These are phyloP conservation scores for Eonycteris spelaea DNA, from an alignment of 2,113 vertebrate genomes.

Conservation along the genomic window DNA sequence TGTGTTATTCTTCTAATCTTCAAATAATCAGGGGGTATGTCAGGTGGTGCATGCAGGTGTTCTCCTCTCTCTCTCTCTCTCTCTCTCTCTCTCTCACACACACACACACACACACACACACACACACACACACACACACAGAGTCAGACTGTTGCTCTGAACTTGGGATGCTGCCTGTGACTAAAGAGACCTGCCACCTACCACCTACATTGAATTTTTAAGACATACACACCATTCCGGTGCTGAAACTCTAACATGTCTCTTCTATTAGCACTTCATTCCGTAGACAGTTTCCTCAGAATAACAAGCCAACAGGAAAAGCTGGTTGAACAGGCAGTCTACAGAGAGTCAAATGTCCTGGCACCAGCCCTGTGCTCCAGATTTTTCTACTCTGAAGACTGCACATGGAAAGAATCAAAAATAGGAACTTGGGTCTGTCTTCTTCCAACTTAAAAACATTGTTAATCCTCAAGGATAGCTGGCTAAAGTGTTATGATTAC, in stretches of 20 bases:
- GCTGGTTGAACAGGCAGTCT: neutral
- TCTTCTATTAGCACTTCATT: neutral
- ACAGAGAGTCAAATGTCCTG: neutral
- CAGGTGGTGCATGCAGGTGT: neutral
- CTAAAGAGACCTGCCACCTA: neutral
- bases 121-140: neutral
- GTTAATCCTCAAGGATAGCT: neutral
- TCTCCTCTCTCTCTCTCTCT: too few relatives aligned
- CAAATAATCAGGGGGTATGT: neutral
- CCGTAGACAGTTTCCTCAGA: rapidly evolving
- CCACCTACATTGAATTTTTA: neutral
- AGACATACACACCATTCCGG: neutral
- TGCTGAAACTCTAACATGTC: neutral
- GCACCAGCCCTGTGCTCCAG: neutral
- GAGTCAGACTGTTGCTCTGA: neutral
- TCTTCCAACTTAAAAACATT: neutral
- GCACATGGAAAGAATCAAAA: neutral
- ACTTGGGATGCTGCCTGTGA: neutral
- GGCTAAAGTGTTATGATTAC: neutral
- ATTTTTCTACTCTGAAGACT: neutral
- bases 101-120: neutral
- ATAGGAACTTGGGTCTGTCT: neutral
- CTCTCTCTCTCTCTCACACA: too few relatives aligned
- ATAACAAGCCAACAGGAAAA: neutral
- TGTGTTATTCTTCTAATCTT: neutral